Conservation (phyloP, 2,888 invertebrate genomes). For the Frankliniella fusca region DNA sequence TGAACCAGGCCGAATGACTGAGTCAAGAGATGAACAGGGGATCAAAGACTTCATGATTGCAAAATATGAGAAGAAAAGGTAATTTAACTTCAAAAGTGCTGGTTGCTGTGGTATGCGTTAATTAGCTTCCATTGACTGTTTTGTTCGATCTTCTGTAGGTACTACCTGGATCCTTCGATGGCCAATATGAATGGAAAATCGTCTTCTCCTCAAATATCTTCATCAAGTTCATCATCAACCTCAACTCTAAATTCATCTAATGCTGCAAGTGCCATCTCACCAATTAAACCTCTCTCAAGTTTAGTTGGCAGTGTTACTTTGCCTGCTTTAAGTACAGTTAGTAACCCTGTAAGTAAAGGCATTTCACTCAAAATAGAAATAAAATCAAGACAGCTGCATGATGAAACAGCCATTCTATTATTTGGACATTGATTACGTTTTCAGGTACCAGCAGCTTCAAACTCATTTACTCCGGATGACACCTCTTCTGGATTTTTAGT, state of each 20-base stretch:
- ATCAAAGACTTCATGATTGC: slow-evolving; percentile 89
- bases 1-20: slow-evolving; percentile 58
- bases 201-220: neutral
- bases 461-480: neutral
- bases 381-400: too few species aligned
- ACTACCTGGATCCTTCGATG: slow-evolving; percentile 31
- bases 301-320: slow-evolving; percentile 7
- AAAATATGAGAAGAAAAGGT: slow-evolving; percentile 91
- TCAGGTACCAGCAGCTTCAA: neutral
- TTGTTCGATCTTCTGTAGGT: slow-evolving; percentile 31
- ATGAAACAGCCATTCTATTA: neutral
- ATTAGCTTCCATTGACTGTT: neutral
- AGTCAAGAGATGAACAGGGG: slow-evolving; percentile 81
- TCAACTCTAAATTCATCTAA: neutral
- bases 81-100: slow-evolving; percentile 38
- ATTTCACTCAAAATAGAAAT: too few species aligned
- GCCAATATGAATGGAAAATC: neutral
- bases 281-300: neutral
- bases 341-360: neutral
- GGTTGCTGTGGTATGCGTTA: neutral
- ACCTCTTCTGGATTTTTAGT: slow-evolving; percentile 2
- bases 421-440: neutral
- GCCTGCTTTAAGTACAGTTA: neutral
- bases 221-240: neutral
- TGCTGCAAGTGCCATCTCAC: neutral